Evolutionary conservation across 2,113 vertebrate species (phyloP), one percentile per base, ranked within the genome.

Genomic region (Acanthochromis polyacanthus): DNA sequence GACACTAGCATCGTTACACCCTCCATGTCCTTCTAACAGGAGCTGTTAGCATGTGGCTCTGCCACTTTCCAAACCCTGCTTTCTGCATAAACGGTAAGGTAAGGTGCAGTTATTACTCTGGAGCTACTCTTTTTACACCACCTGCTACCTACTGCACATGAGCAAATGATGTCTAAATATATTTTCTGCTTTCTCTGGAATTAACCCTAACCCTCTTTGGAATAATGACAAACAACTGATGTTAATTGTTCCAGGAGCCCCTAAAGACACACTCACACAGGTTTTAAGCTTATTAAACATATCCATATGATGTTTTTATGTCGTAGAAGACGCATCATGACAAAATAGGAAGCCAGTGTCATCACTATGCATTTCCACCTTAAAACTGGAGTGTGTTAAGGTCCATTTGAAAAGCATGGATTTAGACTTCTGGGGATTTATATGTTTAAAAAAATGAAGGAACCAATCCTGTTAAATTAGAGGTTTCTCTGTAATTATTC

Each of bases 1-100:
- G 59, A 67, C 52, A 45, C 17, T 66, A 43, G 67, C 61, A 55
- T 25, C 59, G 74, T 74, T 58, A 16, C 52, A 78, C 75, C 67
- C 23, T 71, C 23, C 17, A 10, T 71, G 64, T 36, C 53, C 73
- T 88, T 36, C 25, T 59, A 77, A 58, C n/a, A 63, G 32, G 43
- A 82, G 59, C 14, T 25, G 17, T 74, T 62, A 51, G 50, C 53
- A 19, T 28, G 25, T 70, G 3, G 23, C 30, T 48, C 66, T 63
- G 38, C 17, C 52, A 57, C 70, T 71, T 36, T 61, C 45, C 65
- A 40, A 72, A 36, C 45, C 15, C 58, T 17, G 10, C 57, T 64
- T 45, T 72, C 73, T 16, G 51, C 48, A 57, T 25, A 51, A 69
- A 65, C 64, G 74, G 14, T 64, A 38, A 63, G 25, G 15, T 36